Percentiles rank a stretch among this genome's conserved stretches.
phyloP scores from a whole-genome alignment of 2,113 vertebrate genomes.

The Asarcornis scutulata region DNA sequence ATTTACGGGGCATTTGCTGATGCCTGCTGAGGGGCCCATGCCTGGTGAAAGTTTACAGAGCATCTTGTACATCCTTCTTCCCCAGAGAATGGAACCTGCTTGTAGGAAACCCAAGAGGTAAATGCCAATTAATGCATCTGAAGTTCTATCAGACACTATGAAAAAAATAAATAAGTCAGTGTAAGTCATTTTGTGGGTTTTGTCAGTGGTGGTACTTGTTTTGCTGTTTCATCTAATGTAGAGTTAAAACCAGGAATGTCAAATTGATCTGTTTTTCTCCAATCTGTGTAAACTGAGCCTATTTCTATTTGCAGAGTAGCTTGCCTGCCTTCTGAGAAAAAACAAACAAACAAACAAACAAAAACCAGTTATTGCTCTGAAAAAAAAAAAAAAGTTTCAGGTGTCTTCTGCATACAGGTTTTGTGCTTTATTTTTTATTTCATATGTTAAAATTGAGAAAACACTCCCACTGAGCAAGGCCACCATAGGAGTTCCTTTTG shows the following conservation, averaged over 20 bases:
- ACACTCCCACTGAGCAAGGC: not conserved
- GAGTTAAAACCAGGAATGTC: not conserved
- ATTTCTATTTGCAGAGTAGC: not conserved
- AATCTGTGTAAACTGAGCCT: not conserved
- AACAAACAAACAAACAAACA: not conserved
- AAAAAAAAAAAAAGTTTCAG: not conserved
- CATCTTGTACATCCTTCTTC: not conserved
- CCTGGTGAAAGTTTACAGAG: not conserved
- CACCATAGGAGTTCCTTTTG: not conserved
- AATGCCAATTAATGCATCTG: not conserved
- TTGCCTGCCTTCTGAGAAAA: not conserved
- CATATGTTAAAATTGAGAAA: not conserved
- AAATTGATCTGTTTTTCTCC: not conserved
- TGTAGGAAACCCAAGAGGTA: not conserved
- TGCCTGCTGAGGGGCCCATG: not conserved
- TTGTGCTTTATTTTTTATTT: not conserved
- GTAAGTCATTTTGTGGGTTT: not conserved
- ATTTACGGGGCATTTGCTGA: not conserved
- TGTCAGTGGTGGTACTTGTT: not conserved
- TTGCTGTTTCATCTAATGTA: not conserved
- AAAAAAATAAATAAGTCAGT: not conserved
- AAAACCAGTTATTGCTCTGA: not conserved
- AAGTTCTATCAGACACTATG: not conserved
- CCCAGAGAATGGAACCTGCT: not conserved
- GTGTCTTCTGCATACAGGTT: not conserved